Evolutionary conservation across 2,113 vertebrate genomes (phyloP).

Genomic region (Trichomycterus rosablanca): DNA sequence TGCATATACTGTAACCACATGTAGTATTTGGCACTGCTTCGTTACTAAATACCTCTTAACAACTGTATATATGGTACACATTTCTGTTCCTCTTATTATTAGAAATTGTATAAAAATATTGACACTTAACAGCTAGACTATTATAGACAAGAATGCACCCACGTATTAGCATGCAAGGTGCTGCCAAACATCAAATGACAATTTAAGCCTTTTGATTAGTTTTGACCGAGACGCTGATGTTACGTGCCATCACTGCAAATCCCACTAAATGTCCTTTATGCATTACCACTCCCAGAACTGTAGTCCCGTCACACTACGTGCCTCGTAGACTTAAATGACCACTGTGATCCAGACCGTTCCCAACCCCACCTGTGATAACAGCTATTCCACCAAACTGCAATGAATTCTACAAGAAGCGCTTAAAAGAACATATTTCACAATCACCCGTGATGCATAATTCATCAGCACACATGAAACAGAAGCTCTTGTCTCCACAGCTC

Average conservation of each 20-base stretch:
- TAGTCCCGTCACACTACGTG: conserved; percentile 1
- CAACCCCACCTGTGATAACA: conserved; percentile 23
- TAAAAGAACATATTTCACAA: conserved; percentile 45
- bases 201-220: conserved; percentile 43
- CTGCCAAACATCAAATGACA: conserved; percentile 41
- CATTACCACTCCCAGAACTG: conserved; percentile 34
- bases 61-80: not conserved
- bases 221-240: conserved; percentile 32
- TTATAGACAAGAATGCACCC: not conserved
- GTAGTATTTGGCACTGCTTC: too few species aligned
- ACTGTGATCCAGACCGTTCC: not conserved
- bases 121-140: too few species aligned
- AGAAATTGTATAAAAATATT: not conserved
- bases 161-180: conserved; percentile 31
- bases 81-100: not conserved
- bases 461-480: conserved; percentile 22
- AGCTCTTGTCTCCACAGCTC: conserved; percentile 21
- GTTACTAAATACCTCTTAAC: too few species aligned
- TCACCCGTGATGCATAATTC: conserved; percentile 31
- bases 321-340: not conserved
- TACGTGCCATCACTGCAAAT: conserved; percentile 39
- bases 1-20: too few species aligned
- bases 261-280: conserved; percentile 24
- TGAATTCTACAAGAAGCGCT: conserved; percentile 31
- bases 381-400: conserved; percentile 17